Evolutionary conservation across 2,888 invertebrate genomes (phyloP).

Genomic region (Platerodrilus igneus): DNA sequence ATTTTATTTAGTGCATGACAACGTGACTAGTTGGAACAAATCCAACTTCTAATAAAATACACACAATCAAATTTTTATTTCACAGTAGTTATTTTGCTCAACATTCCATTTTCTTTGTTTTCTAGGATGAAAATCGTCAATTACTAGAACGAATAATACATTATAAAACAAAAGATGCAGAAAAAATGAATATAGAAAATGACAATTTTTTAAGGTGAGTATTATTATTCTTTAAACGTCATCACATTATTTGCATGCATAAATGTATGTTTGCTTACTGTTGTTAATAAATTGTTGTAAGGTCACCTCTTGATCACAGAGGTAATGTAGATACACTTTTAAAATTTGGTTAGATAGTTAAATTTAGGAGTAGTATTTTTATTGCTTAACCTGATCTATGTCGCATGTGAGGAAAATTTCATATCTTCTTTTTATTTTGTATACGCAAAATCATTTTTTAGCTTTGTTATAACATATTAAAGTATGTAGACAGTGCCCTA

Average conservation of each 20-base stretch:
- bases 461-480: constrained; percentile 17
- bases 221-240: constrained; percentile 2
- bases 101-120: constrained; percentile 29
- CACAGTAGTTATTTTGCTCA: neutral
- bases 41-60: no score
- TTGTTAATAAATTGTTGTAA: constrained; percentile 12
- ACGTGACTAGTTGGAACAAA: no score
- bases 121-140: constrained; percentile 81
- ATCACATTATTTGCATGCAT: constrained; percentile 20
- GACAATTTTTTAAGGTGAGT: constrained; percentile 86
- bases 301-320: neutral
- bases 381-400: constrained; percentile 9
- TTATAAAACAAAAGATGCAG: constrained; percentile 91
- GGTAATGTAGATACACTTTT: no score
- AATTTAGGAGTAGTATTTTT: constrained; percentile 3
- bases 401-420: no score
- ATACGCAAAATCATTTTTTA: no score
- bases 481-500: constrained; percentile 22
- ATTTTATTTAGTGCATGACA: no score
- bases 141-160: constrained; percentile 83
- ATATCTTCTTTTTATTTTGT: no score
- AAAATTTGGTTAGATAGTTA: no score
- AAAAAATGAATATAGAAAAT: constrained; percentile 95
- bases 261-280: constrained; percentile 16
- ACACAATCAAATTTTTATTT: neutral